Evolutionary conservation across 2,797 vertebrate species (phyloP), one percentile per base, ranked within the genome.

Genomic region (Intellagama lesueurii): DNA sequence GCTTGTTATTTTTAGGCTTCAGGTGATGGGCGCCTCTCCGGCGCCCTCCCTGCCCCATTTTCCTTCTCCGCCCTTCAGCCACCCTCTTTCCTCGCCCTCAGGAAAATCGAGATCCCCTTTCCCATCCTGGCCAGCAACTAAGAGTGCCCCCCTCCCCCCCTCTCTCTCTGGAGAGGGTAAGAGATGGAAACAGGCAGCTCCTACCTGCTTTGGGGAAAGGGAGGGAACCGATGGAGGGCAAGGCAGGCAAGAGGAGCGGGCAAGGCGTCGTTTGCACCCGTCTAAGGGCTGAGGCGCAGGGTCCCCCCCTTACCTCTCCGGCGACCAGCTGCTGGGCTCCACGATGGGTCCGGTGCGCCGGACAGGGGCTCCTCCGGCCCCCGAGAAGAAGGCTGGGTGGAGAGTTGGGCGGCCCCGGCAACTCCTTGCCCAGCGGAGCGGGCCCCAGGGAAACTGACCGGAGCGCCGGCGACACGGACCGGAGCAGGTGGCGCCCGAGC

Each of bases 261-360:
- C 73, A 1, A 24, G 32, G 19, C 11, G 3, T 8, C 24, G 72
- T 73, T 1, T 6, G 47, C 66, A 17, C 78, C 16, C 19, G 35
- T 6, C 0, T 1, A 28, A 19, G 5, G 1, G 1, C 0, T 1
- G 0, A 47, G 4, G 60, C 40, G 3, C 1, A 1, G 49, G 11
- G 44, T 22, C n/a, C 89, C 93, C 52, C 90, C 87, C 94, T 94
- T 82, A 92, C 91, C 95, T 93, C 5, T 17, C 87, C 40, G 26
- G 60, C 11, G 60, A 32, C 17, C 28, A 49, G 49, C 73, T 35
- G 89, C 6, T 47, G 0, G 32, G 17, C 14, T 6, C 28, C 3
- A 49, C n/a, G 5, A 40, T 64, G 3, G 24, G 7, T 30, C 86
- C n/a, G 66, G 32, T 4, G 28, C 2, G 80, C 72, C 40, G 16